Conservation (phyloP, 2,113 vertebrate genomes). For the Alligator sinensis region DNA sequence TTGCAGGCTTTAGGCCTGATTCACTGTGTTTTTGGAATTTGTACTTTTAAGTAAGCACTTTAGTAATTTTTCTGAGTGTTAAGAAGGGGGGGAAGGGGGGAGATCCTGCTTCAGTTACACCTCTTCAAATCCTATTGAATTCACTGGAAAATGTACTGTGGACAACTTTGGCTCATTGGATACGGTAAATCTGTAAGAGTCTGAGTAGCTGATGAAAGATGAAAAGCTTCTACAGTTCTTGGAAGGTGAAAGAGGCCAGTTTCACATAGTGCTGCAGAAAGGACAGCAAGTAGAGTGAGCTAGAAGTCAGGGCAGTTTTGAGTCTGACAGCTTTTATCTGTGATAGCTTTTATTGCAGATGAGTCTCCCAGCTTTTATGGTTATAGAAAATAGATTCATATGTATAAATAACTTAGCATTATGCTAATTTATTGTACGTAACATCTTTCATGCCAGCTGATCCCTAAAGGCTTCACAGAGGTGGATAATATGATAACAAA, state of each 20-base stretch:
- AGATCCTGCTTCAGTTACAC: constrained; percentile 42
- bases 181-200: constrained; percentile 17
- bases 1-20: constrained; percentile 66
- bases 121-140: constrained; percentile 4
- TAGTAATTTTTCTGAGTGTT: constrained; percentile 60
- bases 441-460: not conserved
- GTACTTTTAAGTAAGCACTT: constrained; percentile 62
- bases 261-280: constrained; percentile 5
- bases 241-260: constrained; percentile 7
- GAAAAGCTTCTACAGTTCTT: not conserved
- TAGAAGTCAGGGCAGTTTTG: constrained; percentile 7
- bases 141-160: not conserved
- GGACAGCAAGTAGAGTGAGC: constrained; percentile 7
- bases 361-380: not conserved
- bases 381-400: constrained; percentile 4
- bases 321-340: constrained; percentile 41
- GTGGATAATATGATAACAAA: not conserved
- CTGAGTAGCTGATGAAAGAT: not conserved
- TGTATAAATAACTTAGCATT: not conserved
- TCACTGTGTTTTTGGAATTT: constrained; percentile 56
- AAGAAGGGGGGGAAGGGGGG: not conserved
- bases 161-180: not conserved
- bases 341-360: constrained; percentile 31
- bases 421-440: not conserved
- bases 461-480: not conserved